Base-by-base conservation (phyloP, 2,113 vertebrate genomes). In the Suncus etruscus region DNA sequence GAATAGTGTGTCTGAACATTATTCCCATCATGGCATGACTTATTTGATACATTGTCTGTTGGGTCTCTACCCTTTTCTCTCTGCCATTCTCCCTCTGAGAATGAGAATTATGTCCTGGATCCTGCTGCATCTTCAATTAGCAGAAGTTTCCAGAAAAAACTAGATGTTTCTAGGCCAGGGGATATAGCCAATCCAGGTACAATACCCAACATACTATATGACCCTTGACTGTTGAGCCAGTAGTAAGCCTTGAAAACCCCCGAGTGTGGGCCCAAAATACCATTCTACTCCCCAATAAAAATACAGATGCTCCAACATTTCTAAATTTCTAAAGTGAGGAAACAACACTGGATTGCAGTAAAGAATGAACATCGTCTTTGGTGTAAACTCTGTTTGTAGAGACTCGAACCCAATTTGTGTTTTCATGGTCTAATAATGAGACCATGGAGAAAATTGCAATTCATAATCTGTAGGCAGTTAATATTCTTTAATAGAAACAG, bases 1-100 rank as follows among this genome's bases (percentile, higher is more conserved):
- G 39, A 39, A 39, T 39, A 3, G 5, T 65, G 61, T 65, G 61
- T 18, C 7, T 18, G 2, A 22, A 6, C 24, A 20, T 22, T 65
- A 14, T 18, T 65, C 51, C 61, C 20, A 18, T 65, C 61, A 14
- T 65, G 16, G 20, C 18, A 22, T 54, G 11, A 54, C 15, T 10
- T 15, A 10, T 12, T 54, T 10, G 15, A 15, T 54, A 15, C 69
- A 39, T 83, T 29, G 39, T 61, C 11, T 0, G 61, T 22, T n/a
- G 66, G 65, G 69, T 1, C 27, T n/a, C 0, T 14, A 29, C 11
- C 63, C 65, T 51, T 0, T 29, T 3, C 12, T 15, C 3, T n/a
- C 9, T 0, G 8, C 1, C 65, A 2, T 10, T 2, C 3, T 0
- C 4, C 22, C 18, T 47, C 8, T 16, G 8, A 89, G 66, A 58